These are phyloP conservation scores for Manacus vitellinus DNA, from an alignment of 2,113 vertebrate genomes.

Conservation along the genomic window DNA sequence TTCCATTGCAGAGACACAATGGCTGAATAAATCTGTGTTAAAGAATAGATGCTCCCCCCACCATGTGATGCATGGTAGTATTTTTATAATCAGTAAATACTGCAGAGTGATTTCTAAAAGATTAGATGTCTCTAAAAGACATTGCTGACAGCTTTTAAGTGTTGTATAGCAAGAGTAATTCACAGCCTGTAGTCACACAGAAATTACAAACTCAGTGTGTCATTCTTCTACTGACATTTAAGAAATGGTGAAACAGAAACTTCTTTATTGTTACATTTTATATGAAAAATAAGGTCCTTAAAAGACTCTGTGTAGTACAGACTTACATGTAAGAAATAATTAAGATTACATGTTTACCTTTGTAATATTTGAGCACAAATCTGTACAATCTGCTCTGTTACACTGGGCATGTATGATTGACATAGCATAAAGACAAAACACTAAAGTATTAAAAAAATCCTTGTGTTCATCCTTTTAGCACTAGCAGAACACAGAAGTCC, in stretches of 20 bases:
- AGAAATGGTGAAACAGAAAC: neutral
- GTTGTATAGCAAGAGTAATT: neutral
- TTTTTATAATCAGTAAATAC: neutral
- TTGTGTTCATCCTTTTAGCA: neutral
- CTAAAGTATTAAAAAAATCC: neutral
- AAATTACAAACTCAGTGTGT: neutral
- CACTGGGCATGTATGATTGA: neutral
- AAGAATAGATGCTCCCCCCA: neutral
- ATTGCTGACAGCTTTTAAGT: neutral
- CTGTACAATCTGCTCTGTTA: neutral
- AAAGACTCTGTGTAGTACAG: neutral
- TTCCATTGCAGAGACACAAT: neutral
- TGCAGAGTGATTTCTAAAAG: neutral
- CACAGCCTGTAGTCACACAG: neutral
- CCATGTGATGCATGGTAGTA: neutral
- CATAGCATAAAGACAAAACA: neutral
- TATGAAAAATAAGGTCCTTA: neutral
- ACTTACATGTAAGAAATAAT: accelerated
- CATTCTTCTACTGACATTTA: neutral
- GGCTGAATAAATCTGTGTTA: neutral
- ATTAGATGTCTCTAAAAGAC: neutral
- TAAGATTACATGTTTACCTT: neutral
- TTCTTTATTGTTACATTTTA: neutral
- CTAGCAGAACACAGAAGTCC: neutral
- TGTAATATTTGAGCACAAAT: neutral